Percentiles rank a stretch among this genome's conserved stretches.
These are phyloP conservation scores for Melipona quadrifasciata DNA, from an alignment of 1,140 invertebrate species.

Conservation along the genomic window DNA sequence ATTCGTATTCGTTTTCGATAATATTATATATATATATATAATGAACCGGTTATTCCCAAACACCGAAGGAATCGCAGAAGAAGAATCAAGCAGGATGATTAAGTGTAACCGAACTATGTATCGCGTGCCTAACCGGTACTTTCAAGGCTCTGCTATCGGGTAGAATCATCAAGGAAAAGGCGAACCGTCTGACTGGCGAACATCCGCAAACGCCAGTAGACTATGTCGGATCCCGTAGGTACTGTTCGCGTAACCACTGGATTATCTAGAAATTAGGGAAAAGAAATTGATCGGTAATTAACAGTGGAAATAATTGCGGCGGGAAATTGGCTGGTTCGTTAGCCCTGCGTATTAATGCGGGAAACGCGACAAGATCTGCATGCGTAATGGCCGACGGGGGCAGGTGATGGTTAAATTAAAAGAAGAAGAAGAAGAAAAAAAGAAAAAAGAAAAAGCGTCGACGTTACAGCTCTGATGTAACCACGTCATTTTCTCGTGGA, in stretches of 20 bases:
- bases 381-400: conserved; percentile 11
- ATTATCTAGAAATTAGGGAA: conserved; percentile 9
- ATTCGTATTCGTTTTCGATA: too few relatives aligned
- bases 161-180: conserved; percentile 10
- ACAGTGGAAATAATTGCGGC: conserved; percentile 3
- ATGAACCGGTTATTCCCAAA: not conserved
- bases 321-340: conserved; percentile 30
- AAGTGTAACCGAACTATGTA: conserved; percentile 31
- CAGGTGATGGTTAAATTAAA: conserved; percentile 18
- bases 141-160: conserved; percentile 19
- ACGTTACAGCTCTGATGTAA: not conserved
- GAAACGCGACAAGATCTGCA: conserved; percentile 50
- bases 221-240: not conserved
- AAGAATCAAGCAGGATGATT: conserved; percentile 11
- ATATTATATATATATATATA: too few relatives aligned
- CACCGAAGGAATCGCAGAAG: not conserved
- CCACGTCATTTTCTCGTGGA: not conserved
- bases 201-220: conserved; percentile 28
- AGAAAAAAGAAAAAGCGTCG: not conserved
- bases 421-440: too few relatives aligned
- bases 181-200: conserved; percentile 15
- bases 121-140: conserved; percentile 13
- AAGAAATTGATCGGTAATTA: conserved; percentile 35
- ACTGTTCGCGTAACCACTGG: not conserved
- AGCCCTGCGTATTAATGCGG: conserved; percentile 35